Conservation (phyloP, 2,113 vertebrate genomes). For the Odocoileus virginianus region DNA sequence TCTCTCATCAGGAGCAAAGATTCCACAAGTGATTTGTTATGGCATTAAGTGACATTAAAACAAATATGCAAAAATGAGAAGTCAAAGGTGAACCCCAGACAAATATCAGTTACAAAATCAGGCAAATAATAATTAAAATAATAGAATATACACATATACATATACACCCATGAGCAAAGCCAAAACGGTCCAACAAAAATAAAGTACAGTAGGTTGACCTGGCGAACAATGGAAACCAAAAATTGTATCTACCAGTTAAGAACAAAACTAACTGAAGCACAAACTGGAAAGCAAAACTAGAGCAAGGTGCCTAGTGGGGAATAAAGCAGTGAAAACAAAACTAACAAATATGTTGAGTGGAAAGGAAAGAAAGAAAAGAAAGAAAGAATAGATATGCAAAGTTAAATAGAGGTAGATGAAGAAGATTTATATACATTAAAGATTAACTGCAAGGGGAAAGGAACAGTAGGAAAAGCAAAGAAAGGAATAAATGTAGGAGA, state of each 20-base stretch:
- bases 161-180: neutral
- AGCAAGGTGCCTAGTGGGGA: neutral
- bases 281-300: neutral
- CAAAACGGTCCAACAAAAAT: neutral
- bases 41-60: neutral
- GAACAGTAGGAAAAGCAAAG: neutral
- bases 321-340: neutral
- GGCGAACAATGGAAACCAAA: neutral
- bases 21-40: neutral
- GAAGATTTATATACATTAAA: neutral
- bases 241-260: neutral
- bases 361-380: neutral
- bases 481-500: neutral
- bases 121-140: neutral
- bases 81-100: neutral
- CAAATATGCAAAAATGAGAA: neutral
- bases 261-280: neutral
- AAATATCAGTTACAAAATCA: neutral
- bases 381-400: neutral
- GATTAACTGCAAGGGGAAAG: neutral
- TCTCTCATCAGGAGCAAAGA: neutral
- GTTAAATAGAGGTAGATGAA: neutral
- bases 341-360: neutral
- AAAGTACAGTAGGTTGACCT: neutral
- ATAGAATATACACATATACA: neutral